Conservation (phyloP, 2,888 invertebrate species). For the Phrixothrix hirtus region DNA sequence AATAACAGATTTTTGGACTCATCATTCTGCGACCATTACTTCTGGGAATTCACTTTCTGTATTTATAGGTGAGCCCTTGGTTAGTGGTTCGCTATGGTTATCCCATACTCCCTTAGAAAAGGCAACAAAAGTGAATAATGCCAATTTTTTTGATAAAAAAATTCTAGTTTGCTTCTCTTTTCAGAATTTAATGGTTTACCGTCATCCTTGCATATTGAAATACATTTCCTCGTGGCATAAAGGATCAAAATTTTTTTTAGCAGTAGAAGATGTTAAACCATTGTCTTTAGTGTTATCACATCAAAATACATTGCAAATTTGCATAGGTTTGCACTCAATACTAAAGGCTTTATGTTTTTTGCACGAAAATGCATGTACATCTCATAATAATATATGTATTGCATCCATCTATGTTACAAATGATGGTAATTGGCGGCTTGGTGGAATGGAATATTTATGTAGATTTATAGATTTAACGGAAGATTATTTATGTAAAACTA, state of each 20-base stretch:
- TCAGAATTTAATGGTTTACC: conserved; percentile 82
- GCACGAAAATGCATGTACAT: conserved; percentile 77
- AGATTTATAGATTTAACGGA: conserved; percentile 68
- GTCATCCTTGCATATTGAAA: conserved; percentile 84
- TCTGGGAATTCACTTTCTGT: conserved; percentile 69
- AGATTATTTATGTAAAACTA: conserved; percentile 69
- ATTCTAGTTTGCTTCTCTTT: conserved; percentile 43
- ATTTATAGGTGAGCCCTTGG: conserved; percentile 72
- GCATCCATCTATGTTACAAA: conserved; percentile 80
- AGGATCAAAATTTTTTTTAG: conserved; percentile 73
- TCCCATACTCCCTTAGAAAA: conserved; percentile 72
- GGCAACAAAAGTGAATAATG: conserved; percentile 67
- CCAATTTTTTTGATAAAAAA: background rate
- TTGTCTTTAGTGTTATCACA: conserved; percentile 66
- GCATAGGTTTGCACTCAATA: conserved; percentile 80
- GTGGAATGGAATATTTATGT: conserved; percentile 81
- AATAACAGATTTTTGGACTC: conserved; percentile 79
- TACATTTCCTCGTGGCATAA: conserved; percentile 82
- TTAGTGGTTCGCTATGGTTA: conserved; percentile 67
- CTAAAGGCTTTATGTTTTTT: conserved; percentile 81
- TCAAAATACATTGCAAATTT: conserved; percentile 78
- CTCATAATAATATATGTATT: conserved; percentile 83
- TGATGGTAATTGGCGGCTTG: conserved; percentile 87
- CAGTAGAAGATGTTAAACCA: conserved; percentile 82
- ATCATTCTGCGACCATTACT: conserved; percentile 66